Conservation (phyloP, 2,113 vertebrate species). For the Aegithalos caudatus region DNA sequence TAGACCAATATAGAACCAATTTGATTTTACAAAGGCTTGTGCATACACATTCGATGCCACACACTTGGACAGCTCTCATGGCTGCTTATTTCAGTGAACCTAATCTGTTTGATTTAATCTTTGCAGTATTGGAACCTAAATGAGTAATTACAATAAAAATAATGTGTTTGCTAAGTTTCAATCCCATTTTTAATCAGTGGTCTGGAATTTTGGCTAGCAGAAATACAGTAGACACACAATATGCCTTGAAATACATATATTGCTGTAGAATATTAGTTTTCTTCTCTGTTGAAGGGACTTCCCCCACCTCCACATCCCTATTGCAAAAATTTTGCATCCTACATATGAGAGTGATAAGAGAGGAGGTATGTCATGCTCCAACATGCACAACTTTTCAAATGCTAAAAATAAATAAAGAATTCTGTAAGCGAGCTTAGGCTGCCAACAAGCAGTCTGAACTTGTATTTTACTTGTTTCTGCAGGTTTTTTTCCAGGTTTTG, state of each 20-base stretch:
- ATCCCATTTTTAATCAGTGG: not conserved
- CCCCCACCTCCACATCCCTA: not conserved
- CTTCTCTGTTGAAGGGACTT: conserved; percentile 20
- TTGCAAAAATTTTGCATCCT: not conserved
- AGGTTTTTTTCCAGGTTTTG: not conserved
- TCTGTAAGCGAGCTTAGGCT: not conserved
- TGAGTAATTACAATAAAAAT: not conserved
- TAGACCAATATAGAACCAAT: not conserved
- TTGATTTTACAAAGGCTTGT: not conserved
- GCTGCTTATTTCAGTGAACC: not conserved
- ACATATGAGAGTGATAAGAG: not conserved
- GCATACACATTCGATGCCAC: not conserved
- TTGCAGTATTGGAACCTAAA: not conserved
- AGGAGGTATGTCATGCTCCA: not conserved
- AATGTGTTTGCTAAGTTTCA: not conserved
- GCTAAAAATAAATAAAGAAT: conserved; percentile 14
- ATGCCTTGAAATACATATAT: not conserved
- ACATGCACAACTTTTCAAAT: not conserved
- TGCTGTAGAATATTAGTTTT: not conserved
- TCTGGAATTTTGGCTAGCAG: conserved; percentile 3
- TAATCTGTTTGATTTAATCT: not conserved
- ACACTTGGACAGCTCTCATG: not conserved
- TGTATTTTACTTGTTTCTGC: conserved; percentile 18
- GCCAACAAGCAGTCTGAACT: conserved; percentile 1
- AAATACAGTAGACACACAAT: not conserved